These are phyloP conservation scores for Nudaria mundana DNA, from an alignment of 2,888 invertebrate species.

Conservation along the genomic window DNA sequence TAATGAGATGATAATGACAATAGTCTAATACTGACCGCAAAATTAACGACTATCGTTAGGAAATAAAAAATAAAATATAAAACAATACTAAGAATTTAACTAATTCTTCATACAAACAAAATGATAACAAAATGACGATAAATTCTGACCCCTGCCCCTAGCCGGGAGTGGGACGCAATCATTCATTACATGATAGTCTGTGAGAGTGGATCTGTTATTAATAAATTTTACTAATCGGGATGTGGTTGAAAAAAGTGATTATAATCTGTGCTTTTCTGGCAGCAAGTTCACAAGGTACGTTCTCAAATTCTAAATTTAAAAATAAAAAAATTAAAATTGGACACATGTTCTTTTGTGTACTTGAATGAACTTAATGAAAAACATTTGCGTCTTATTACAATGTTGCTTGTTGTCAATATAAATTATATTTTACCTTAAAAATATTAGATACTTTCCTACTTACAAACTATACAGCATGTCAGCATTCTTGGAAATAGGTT, in stretches of 20 bases:
- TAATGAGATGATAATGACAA: too few species aligned
- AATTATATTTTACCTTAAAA: too few species aligned
- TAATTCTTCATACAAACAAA: conserved; percentile 1
- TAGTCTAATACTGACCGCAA: too few species aligned
- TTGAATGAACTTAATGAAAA: too few species aligned
- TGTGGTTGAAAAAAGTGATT: conserved; percentile 26
- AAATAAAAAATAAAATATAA: not conserved
- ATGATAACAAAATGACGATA: conserved; percentile 28
- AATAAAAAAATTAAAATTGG: not conserved
- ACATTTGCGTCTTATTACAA: not conserved
- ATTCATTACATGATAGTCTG: conserved; percentile 23
- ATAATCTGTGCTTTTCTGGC: conserved; percentile 13
- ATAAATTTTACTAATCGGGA: conserved; percentile 13
- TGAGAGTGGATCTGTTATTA: conserved; percentile 2
- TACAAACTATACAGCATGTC: too few species aligned
- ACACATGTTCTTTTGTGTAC: not conserved
- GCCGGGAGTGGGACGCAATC: conserved; percentile 21
- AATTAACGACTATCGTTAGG: not conserved
- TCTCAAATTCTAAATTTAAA: conserved; percentile 1
- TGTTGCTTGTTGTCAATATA: too few species aligned
- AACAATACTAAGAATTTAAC: not conserved
- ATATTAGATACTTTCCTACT: too few species aligned
- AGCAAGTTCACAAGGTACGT: conserved; percentile 25
- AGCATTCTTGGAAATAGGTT: too few species aligned
- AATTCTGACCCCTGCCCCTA: conserved; percentile 41